Evolutionary conservation across 2,888 invertebrate species (phyloP), one percentile per base, ranked within the genome.

Genomic region (Philaethria dido): DNA sequence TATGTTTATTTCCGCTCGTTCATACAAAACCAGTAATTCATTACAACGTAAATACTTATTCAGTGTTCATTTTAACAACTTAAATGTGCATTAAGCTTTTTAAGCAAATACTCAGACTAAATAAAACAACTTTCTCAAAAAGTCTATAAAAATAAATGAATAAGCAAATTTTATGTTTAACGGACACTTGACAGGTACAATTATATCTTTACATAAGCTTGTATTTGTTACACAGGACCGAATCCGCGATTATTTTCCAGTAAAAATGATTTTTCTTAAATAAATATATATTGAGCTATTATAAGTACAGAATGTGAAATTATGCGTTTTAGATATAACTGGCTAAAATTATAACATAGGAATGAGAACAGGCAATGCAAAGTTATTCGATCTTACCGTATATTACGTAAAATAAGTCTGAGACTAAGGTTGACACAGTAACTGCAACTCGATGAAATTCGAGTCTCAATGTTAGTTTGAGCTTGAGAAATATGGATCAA

Each of bases 361-460:
- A 69, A 67, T 61, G 64, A 57, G 69, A 67, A 62, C 69, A 66
- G 64, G 61, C 48, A 57, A 55, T 42, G 57, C 29, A 54, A 47
- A 59, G 64, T 55, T 59, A 68, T 61, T 47, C 64, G 68, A 70
- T 70, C 68, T 68, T 65, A 44, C 50, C 57, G 44, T 22, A 64
- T 57, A 68, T 70, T 70, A 70, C 70, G 70, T 69, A 70, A 70
- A 66, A 60, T 54, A 69, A 70, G 25, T 65, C 68, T 29, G 61
- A 66, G 42, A 65, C 68, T 68, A 66, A 68, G 68, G 65, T 70
- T 68, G 70, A 61, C 68, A 48, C 60, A 62, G 62, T 63, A 64
- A 66, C 66, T 50, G 67, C 55, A 62, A 69, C 55, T 55, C 45
- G 61, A 64, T 67, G 69, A 68, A 69, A 69, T 68, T 62, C 39